Evolutionary conservation across 1,140 invertebrate genomes (phyloP).

Genomic region (Anastatus disparis): DNA sequence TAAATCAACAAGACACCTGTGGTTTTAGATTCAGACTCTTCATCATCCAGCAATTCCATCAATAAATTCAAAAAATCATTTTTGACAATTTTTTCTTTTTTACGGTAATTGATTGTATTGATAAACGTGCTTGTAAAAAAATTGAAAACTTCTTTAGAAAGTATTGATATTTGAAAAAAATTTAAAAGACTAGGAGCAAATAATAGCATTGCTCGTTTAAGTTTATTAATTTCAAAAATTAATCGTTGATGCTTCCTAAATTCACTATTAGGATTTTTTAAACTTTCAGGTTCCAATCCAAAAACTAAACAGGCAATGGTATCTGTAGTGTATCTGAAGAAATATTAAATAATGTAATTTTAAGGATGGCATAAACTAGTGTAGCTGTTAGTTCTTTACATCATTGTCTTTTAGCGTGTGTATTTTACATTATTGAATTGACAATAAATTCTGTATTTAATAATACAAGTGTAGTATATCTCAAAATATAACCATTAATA

Average conservation of each 20-base stretch:
- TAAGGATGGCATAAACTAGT: too few relatives aligned
- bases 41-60: conserved; percentile 50
- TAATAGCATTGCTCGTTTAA: not conserved
- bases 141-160: conserved; percentile 39
- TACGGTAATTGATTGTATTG: conserved; percentile 46
- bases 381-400: too few relatives aligned
- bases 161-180: conserved; percentile 1
- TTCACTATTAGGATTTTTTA: conserved; percentile 51
- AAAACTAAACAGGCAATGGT: too few relatives aligned
- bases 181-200: conserved; percentile 19
- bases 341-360: too few relatives aligned
- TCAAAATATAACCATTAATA: too few relatives aligned
- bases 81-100: conserved; percentile 48
- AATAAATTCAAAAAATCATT: conserved; percentile 58
- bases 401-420: too few relatives aligned
- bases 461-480: too few relatives aligned
- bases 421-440: too few relatives aligned
- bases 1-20: too few relatives aligned
- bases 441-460: too few relatives aligned
- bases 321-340: conserved; percentile 41
- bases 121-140: conserved; percentile 52
- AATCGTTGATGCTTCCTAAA: conserved; percentile 45
- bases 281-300: too few relatives aligned
- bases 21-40: not conserved
- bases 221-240: conserved; percentile 23